A percentile compares a stretch with the other conserved stretches of the same genome.
These are phyloP conservation scores for Megamerina dolium DNA, from an alignment of 2,888 invertebrate genomes.

Conservation along the genomic window DNA sequence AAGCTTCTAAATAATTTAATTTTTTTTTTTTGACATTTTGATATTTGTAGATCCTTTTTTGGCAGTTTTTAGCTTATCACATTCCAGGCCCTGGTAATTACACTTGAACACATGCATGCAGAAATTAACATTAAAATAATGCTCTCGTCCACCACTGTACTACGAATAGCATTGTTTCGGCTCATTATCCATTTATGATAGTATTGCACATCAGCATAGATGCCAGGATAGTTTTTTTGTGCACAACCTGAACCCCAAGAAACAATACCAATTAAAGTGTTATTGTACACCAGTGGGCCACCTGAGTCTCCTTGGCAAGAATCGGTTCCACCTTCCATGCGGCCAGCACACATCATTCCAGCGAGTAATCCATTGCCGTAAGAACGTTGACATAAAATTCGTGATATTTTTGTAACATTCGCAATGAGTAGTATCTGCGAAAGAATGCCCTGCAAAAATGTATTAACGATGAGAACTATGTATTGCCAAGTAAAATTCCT, in stretches of 20 bases:
- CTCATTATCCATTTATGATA: constrained; percentile 40
- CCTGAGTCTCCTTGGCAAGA: constrained; percentile 45
- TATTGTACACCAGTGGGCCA: constrained; percentile 38
- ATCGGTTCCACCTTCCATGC: constrained; percentile 36
- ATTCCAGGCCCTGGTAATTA: no score
- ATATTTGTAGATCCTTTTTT: no score
- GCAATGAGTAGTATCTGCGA: constrained; percentile 32
- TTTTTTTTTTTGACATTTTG: no score
- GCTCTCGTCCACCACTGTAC: no score
- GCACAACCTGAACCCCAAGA: constrained; percentile 44
- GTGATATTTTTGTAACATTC: constrained; percentile 34
- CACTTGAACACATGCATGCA: no score
- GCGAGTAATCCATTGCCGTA: constrained; percentile 27
- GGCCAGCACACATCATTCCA: constrained; percentile 44
- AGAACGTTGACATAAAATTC: constrained; percentile 24
- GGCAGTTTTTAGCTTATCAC: no score
- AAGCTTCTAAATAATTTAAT: no score
- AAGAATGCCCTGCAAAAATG: constrained; percentile 20
- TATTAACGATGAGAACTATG: constrained; percentile 15
- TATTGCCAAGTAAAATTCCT: no score
- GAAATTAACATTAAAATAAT: no score
- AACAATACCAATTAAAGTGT: constrained; percentile 37
- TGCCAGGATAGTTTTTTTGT: constrained; percentile 29
- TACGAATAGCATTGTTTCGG: constrained; percentile 19
- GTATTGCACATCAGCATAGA: constrained; percentile 38